Percentiles rank a stretch among this genome's conserved stretches.
phyloP scores from a whole-genome alignment of 2,888 invertebrate species.

The Amblyjoppa fuscipennis region DNA sequence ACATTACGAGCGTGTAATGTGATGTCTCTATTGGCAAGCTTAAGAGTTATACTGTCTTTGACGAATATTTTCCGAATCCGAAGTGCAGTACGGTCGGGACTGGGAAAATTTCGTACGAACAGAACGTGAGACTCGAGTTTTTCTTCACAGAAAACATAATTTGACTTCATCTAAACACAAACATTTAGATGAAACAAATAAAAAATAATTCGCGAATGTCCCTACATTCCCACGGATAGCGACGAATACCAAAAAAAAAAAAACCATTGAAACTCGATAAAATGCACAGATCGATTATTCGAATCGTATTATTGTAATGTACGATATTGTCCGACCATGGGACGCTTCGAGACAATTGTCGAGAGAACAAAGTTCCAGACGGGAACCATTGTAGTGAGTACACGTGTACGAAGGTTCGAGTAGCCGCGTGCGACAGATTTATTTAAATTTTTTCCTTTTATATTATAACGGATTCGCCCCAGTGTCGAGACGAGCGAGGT shows the following conservation, averaged over 20 bases:
- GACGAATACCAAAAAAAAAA: slow-evolving; percentile 44
- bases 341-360: slow-evolving; percentile 20
- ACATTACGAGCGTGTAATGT: slow-evolving; percentile 59
- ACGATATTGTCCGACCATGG: slow-evolving; percentile 52
- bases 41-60: slow-evolving; percentile 73
- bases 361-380: slow-evolving; percentile 6
- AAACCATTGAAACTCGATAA: slow-evolving; percentile 13
- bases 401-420: slow-evolving; percentile 46
- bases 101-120: slow-evolving; percentile 75
- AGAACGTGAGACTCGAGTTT: slow-evolving; percentile 57
- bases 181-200: slow-evolving; percentile 85
- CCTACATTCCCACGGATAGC: slow-evolving; percentile 15
- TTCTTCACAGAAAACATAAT: slow-evolving; percentile 72
- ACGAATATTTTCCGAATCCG: slow-evolving; percentile 77
- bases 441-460: slow-evolving; percentile 16
- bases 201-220: slow-evolving; percentile 29
- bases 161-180: slow-evolving; percentile 84
- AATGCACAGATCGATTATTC: slow-evolving; percentile 53
- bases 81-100: slow-evolving; percentile 73
- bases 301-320: slow-evolving; percentile 41
- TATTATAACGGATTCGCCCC: slow-evolving; percentile 46
- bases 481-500: slow-evolving; percentile 32
- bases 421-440: slow-evolving; percentile 52
- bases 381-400: slow-evolving; percentile 54
- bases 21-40: slow-evolving; percentile 79